phyloP scores from a whole-genome alignment of 2,888 invertebrate species.

The Chymomyza procnemis region DNA sequence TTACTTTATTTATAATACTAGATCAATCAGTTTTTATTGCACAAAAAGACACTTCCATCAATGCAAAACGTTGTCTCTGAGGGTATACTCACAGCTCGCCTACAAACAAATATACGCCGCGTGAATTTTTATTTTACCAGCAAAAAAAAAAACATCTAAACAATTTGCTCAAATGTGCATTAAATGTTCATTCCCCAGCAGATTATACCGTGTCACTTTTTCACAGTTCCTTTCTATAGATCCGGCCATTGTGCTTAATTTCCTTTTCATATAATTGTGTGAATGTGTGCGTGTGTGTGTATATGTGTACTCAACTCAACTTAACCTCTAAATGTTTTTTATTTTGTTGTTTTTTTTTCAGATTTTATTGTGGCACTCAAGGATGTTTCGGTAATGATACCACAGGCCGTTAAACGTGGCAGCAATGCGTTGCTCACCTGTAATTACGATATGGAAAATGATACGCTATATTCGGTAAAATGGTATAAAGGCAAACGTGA shows the following conservation, averaged over 20 bases:
- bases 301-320: conserved; percentile 10
- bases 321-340: not conserved
- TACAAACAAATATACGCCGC: not conserved
- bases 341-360: conserved; percentile 48
- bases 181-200: not conserved
- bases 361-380: conserved; percentile 80
- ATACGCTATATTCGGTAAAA: conserved; percentile 89
- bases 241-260: conserved; percentile 39
- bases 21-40: too few relatives aligned
- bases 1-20: too few relatives aligned
- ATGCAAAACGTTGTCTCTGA: too few relatives aligned
- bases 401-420: conserved; percentile 84
- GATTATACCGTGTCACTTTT: not conserved
- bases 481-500: conserved; percentile 92
- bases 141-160: conserved; percentile 14
- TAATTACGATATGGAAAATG: conserved; percentile 88
- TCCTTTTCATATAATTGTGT: conserved; percentile 8
- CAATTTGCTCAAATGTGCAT: conserved; percentile 16
- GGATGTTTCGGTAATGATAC: conserved; percentile 84
- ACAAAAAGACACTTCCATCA: too few relatives aligned
- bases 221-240: not conserved
- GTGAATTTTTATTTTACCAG: not conserved
- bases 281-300: conserved; percentile 12
- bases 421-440: conserved; percentile 84
- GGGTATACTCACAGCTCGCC: too few relatives aligned